These are phyloP conservation scores for Labeo rohita DNA, from an alignment of 2,113 vertebrate species.

Conservation along the genomic window DNA sequence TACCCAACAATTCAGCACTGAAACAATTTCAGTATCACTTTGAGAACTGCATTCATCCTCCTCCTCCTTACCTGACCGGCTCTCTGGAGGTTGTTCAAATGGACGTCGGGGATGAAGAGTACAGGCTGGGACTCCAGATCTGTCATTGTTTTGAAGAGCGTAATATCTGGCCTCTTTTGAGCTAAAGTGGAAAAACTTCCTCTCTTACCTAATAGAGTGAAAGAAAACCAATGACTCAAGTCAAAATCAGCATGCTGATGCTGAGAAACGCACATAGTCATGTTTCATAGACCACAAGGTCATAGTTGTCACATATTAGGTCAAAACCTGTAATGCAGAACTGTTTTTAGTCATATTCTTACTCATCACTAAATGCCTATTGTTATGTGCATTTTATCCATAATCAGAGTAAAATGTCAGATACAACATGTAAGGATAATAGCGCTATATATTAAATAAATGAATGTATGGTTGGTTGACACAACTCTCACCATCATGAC, in stretches of 20 bases:
- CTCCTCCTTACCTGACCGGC: conserved; percentile 86
- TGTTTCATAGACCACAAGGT: not conserved
- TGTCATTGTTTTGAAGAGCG: conserved; percentile 91
- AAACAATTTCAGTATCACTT: not conserved
- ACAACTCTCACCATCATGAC: conserved; percentile 42
- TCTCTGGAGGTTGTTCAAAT: conserved; percentile 96
- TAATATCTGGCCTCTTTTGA: conserved; percentile 87
- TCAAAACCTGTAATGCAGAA: not conserved
- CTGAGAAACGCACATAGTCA: not conserved
- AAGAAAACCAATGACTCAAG: not conserved
- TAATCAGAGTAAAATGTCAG: not conserved
- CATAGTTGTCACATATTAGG: not conserved
- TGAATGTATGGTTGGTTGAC: not conserved
- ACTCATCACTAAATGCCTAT: not conserved
- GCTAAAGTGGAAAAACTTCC: conserved; percentile 77
- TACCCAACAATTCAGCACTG: not conserved
- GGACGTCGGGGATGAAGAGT: conserved; percentile 96
- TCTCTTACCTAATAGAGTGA: conserved; percentile 77
- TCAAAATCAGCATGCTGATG: not conserved
- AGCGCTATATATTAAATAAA: not conserved
- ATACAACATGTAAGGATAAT: not conserved
- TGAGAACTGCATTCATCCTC: not conserved
- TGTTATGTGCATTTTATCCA: not conserved
- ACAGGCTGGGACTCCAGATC: conserved; percentile 95
- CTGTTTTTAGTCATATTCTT: not conserved